These are phyloP conservation scores for Watsonalla cultraria DNA, from an alignment of 2,888 invertebrate species.

Conservation along the genomic window DNA sequence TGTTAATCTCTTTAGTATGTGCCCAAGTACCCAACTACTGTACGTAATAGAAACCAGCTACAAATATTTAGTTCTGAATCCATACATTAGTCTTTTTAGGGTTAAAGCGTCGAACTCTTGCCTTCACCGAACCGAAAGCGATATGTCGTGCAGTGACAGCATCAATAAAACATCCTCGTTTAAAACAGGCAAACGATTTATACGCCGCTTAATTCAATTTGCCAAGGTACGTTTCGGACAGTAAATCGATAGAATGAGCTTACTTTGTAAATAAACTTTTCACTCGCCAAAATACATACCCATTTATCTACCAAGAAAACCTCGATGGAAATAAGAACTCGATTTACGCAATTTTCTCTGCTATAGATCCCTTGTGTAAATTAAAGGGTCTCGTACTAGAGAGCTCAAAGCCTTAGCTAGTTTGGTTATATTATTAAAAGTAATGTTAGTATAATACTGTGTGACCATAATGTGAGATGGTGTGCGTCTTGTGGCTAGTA, in stretches of 20 bases:
- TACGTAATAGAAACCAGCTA: not conserved
- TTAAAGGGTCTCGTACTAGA: slow-evolving; percentile 1
- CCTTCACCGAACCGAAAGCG: slow-evolving; percentile 7
- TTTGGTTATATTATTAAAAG: slow-evolving; percentile 3
- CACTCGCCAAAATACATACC: slow-evolving; percentile 5
- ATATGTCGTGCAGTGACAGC: slow-evolving; percentile 13
- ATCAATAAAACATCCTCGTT: slow-evolving; percentile 6
- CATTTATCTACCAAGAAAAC: slow-evolving; percentile 1
- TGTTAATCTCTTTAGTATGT: too few species aligned
- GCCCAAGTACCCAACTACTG: not conserved
- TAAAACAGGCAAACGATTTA: slow-evolving; percentile 6
- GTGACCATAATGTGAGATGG: slow-evolving; percentile 9
- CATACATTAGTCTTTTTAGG: not conserved
- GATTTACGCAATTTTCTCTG: slow-evolving; percentile 1
- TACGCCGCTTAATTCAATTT: slow-evolving; percentile 8
- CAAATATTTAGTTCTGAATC: not conserved
- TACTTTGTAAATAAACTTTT: slow-evolving; percentile 3
- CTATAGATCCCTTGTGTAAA: not conserved
- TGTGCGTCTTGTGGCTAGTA: slow-evolving; percentile 8
- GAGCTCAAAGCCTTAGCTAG: not conserved
- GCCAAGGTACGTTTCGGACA: slow-evolving; percentile 2
- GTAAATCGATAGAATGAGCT: not conserved
- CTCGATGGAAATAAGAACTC: slow-evolving; percentile 2
- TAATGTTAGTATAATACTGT: slow-evolving; percentile 16
- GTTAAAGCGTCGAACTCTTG: not conserved